These are phyloP conservation scores for Thecocarcelia acutangulata DNA, from an alignment of 2,888 invertebrate species.

Conservation along the genomic window DNA sequence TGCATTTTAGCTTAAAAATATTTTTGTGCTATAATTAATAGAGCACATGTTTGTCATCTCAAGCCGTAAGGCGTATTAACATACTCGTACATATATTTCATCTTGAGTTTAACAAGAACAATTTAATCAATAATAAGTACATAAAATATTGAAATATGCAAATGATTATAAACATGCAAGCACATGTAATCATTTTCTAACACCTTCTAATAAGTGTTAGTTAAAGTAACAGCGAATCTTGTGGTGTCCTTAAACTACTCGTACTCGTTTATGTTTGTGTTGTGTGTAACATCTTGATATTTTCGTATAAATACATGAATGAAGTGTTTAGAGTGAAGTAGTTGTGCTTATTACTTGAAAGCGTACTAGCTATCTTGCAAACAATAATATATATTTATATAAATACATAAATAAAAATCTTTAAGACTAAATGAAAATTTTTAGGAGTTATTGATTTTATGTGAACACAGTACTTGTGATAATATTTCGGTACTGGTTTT, in stretches of 20 bases:
- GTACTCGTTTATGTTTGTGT: not conserved
- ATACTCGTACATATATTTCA: not conserved
- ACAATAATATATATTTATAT: too few species aligned
- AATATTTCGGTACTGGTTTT: conserved; percentile 22
- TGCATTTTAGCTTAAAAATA: too few species aligned
- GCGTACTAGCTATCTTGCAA: too few species aligned
- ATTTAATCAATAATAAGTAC: conserved; percentile 23
- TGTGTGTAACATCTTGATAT: not conserved
- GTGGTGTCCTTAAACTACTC: not conserved
- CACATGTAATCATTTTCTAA: not conserved
- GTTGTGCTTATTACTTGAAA: not conserved
- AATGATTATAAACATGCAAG: conserved; percentile 10
- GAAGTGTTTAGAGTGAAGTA: not conserved
- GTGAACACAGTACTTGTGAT: conserved; percentile 35
- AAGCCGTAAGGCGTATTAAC: conserved; percentile 11
- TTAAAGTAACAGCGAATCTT: conserved; percentile 13
- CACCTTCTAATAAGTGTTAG: not conserved
- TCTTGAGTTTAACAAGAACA: not conserved
- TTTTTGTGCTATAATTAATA: too few species aligned
- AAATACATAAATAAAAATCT: too few species aligned
- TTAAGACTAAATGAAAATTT: conserved; percentile 68
- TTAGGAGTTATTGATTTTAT: conserved; percentile 21
- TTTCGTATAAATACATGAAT: conserved; percentile 23
- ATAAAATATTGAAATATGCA: conserved; percentile 6
- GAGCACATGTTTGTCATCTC: conserved; percentile 1